Evolutionary conservation across 2,113 vertebrate genomes (phyloP), one percentile per base, ranked within the genome.

Genomic region (Aphyosemion australe): DNA sequence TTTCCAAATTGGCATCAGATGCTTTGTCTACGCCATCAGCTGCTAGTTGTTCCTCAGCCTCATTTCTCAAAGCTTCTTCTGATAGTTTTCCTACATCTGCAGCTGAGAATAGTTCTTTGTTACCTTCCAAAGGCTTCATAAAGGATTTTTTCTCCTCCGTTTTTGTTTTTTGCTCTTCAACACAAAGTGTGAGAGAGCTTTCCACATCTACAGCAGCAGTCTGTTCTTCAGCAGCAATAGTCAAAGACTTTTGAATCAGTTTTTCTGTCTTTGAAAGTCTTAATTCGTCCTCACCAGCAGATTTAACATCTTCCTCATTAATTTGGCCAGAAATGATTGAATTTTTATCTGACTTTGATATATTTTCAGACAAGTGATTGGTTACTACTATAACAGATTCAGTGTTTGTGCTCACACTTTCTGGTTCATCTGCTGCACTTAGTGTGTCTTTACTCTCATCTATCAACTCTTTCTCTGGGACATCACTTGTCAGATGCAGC

Each of bases 391-490:
- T 59, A 4, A 72, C 64, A 52, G 20, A 43, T 72, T 79, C 51
- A 34, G 53, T 8, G 60, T 3, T 7, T 64, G 8, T 26, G 16
- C n/a, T 69, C 12, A 63, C 61, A 5, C 42, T 60, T 31, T 73
- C 65, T 47, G 45, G 21, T 64, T 62, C 42, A 50, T 7, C 8
- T 0, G 49, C 14, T 10, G 18, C 11, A 63, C 72, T 49, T 50
- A n/a, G 14, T 45, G 8, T 2, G 5, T 48, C 46, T 67, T 70
- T 31, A 3, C 48, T 37, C 6, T 37, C 64, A 5, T 31, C 8
- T 7, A 31, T 0, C 32, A 48, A 56, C 5, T 79, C 63, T 66
- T 62, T 68, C 9, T 86, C 67, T 49, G 16, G 20, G 14, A 68
- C 1, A 58, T 64, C 53, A 61, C 46, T 63, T 19, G 14, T 57